Percentiles rank a stretch among this genome's conserved stretches.
phyloP scores from a whole-genome alignment of 1,140 invertebrate species.

The Orchesella cincta region DNA sequence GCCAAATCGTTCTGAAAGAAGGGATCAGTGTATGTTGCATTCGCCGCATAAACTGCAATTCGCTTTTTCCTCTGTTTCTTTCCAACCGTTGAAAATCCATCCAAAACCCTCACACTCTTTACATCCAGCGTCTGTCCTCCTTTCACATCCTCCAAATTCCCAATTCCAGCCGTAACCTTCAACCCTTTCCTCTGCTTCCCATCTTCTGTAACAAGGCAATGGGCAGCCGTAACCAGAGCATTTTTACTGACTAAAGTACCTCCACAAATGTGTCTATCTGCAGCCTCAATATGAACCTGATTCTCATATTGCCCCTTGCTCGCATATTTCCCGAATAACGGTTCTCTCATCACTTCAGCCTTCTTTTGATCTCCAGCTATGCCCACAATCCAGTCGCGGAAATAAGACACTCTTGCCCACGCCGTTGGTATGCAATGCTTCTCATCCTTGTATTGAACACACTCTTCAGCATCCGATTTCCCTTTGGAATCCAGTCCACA shows the following conservation, averaged over 20 bases:
- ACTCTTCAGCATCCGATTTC: too few species aligned
- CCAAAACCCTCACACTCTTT: neutral
- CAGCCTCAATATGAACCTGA: neutral
- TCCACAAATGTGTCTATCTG: neutral
- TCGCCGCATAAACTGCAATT: neutral
- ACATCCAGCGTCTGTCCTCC: too few species aligned
- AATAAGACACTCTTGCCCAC: neutral
- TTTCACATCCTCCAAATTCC: too few species aligned
- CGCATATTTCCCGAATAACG: neutral
- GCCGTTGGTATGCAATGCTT: neutral
- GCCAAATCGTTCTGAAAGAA: neutral
- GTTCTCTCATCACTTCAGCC: neutral
- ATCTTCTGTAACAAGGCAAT: neutral
- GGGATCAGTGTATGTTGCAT: neutral
- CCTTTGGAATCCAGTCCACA: neutral
- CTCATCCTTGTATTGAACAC: neutral
- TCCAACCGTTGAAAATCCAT: neutral
- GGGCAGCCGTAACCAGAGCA: neutral
- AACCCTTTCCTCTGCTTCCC: neutral
- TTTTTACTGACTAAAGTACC: neutral
- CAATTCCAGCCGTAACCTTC: neutral
- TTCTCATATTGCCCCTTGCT: neutral
- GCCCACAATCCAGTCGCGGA: neutral
- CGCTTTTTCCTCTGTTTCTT: neutral
- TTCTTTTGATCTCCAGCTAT: neutral